phyloP scores from a whole-genome alignment of 2,113 vertebrate species.

The Paralichthys olivaceus region DNA sequence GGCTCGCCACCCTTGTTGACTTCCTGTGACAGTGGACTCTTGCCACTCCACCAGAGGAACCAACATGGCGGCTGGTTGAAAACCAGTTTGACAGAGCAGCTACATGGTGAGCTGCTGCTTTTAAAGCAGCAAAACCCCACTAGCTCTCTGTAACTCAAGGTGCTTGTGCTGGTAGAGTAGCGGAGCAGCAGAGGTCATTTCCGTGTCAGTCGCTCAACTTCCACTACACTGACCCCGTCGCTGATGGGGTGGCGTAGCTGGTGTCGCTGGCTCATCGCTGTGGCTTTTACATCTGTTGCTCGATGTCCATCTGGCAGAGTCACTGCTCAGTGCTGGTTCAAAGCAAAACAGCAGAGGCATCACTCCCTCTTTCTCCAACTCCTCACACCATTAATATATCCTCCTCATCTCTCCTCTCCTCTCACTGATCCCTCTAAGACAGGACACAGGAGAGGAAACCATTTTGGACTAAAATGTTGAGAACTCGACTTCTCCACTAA shows the following conservation, averaged over 20 bases:
- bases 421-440: conserved; percentile 43
- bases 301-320: conserved; percentile 40
- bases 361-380: neutral
- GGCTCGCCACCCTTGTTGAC: conserved; percentile 39
- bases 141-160: conserved; percentile 29
- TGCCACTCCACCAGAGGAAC: conserved; percentile 51
- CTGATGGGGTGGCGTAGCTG: neutral
- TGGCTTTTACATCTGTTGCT: conserved; percentile 47
- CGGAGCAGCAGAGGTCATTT: conserved; percentile 31
- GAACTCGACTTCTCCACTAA: conserved; percentile 59
- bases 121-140: conserved; percentile 15
- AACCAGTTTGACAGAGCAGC: conserved; percentile 35
- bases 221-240: conserved; percentile 26
- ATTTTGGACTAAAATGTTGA: conserved; percentile 65
- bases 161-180: conserved; percentile 60
- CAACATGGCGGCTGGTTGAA: conserved; percentile 58
- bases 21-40: conserved; percentile 54
- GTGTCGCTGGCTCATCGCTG: conserved; percentile 53
- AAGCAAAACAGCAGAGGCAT: neutral
- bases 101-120: conserved; percentile 26
- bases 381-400: neutral
- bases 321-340: conserved; percentile 13
- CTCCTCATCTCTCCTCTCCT: conserved; percentile 13
- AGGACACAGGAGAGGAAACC: conserved; percentile 57
- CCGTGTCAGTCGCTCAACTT: conserved; percentile 42